Evolutionary conservation across 2,888 invertebrate genomes (phyloP).

Genomic region (Nemoura dubitans): DNA sequence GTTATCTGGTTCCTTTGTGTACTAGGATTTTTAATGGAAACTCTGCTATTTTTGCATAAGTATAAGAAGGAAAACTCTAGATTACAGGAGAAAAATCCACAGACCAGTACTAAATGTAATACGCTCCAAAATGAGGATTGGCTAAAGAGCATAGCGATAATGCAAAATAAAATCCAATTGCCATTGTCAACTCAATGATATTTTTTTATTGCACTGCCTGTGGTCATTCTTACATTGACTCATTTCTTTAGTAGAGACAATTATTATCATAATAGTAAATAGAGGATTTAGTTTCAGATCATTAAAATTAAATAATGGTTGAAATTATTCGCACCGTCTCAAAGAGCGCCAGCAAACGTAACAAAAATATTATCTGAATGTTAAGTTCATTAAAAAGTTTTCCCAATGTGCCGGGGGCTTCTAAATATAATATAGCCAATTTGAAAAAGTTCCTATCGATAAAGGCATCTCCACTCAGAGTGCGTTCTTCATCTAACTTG

Average conservation of each 20-base stretch:
- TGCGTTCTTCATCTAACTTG: neutral
- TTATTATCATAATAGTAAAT: too few relatives aligned
- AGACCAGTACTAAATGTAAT: neutral
- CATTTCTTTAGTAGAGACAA: too few relatives aligned
- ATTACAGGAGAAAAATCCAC: neutral
- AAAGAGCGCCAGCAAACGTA: neutral
- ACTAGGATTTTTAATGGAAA: constrained; percentile 14
- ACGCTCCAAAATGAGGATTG: too few relatives aligned
- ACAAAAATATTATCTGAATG: neutral
- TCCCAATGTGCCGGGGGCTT: neutral
- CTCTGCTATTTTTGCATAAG: constrained; percentile 12
- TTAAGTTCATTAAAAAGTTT: neutral
- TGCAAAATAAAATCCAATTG: too few relatives aligned
- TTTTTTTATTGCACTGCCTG: too few relatives aligned
- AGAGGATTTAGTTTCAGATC: too few relatives aligned
- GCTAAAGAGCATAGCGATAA: too few relatives aligned
- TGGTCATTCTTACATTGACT: too few relatives aligned
- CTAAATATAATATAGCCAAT: neutral
- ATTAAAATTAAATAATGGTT: too few relatives aligned
- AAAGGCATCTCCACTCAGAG: neutral
- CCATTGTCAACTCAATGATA: too few relatives aligned
- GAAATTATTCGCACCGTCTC: neutral
- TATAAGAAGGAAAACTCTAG: neutral
- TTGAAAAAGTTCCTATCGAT: neutral
- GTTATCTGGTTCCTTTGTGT: constrained; percentile 16